These are phyloP conservation scores for Rhysida immarginata DNA, from an alignment of 1,140 invertebrate genomes.

Conservation along the genomic window DNA sequence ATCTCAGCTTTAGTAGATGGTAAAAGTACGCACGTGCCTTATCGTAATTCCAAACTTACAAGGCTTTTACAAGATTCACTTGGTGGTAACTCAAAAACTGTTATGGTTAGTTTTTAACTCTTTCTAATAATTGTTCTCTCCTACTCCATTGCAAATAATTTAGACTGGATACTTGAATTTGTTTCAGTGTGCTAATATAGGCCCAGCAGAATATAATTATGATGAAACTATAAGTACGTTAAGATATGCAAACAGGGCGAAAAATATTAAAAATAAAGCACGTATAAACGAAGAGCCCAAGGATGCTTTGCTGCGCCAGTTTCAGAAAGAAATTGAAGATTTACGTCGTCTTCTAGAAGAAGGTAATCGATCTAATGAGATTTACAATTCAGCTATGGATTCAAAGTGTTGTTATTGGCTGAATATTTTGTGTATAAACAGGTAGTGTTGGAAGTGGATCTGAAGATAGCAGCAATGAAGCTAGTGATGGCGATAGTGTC, in stretches of 20 bases:
- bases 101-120: conserved; percentile 63
- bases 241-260: conserved; percentile 90
- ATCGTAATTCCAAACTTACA: conserved; percentile 87
- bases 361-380: no score
- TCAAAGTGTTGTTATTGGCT: no score
- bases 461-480: conserved; percentile 9
- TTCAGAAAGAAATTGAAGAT: conserved; percentile 92
- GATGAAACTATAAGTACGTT: conserved; percentile 95
- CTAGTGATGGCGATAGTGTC: conserved; percentile 19
- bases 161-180: no score
- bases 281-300: conserved; percentile 96
- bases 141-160: no score
- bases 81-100: conserved; percentile 91
- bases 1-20: conserved; percentile 89
- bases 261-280: conserved; percentile 93
- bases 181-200: conserved; percentile 72
- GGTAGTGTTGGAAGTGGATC: not conserved
- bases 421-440: no score
- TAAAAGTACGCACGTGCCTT: conserved; percentile 85
- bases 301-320: conserved; percentile 84
- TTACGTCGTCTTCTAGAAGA: conserved; percentile 69
- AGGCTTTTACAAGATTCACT: conserved; percentile 83
- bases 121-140: no score
- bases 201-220: conserved; percentile 90
- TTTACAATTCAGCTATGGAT: no score